phyloP scores from a whole-genome alignment of 2,888 invertebrate genomes.

The Rugalucina vietnamica region DNA sequence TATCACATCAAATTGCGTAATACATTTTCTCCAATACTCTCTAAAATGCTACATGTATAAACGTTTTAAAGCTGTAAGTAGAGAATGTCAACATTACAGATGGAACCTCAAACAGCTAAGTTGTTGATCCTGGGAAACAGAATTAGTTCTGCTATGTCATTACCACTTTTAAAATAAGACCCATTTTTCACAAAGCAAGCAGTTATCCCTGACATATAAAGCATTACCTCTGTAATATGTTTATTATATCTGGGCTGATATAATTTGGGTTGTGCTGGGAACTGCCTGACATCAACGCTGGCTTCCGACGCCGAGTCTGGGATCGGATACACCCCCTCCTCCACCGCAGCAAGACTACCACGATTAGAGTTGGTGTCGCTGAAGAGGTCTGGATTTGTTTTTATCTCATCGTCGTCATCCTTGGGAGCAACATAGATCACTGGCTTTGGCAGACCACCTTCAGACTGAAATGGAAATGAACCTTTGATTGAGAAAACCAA shows the following conservation, averaged over 20 bases:
- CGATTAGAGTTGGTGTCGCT: constrained; percentile 75
- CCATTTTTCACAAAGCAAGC: no score
- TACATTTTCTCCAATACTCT: no score
- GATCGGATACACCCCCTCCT: constrained; percentile 66
- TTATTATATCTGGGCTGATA: constrained; percentile 50
- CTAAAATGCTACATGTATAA: no score
- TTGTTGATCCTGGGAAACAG: no score
- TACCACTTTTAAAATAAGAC: no score
- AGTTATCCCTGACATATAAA: no score
- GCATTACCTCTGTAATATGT: not conserved
- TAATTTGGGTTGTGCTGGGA: constrained; percentile 1
- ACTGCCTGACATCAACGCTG: constrained; percentile 54
- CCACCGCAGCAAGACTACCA: constrained; percentile 66
- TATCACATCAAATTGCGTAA: no score
- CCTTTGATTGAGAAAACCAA: no score
- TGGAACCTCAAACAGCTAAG: no score
- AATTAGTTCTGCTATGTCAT: no score
- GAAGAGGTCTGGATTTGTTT: constrained; percentile 77
- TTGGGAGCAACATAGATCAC: constrained; percentile 71
- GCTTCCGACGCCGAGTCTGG: constrained; percentile 73
- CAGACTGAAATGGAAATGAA: constrained; percentile 27
- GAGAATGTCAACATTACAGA: no score
- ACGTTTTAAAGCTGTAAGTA: no score
- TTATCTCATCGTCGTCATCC: constrained; percentile 72
- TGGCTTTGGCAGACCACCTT: constrained; percentile 68